A percentile compares a stretch with the other conserved stretches of the same genome.
phyloP scores from a whole-genome alignment of 1,140 invertebrate genomes.

The Hesperophylax magnus region DNA sequence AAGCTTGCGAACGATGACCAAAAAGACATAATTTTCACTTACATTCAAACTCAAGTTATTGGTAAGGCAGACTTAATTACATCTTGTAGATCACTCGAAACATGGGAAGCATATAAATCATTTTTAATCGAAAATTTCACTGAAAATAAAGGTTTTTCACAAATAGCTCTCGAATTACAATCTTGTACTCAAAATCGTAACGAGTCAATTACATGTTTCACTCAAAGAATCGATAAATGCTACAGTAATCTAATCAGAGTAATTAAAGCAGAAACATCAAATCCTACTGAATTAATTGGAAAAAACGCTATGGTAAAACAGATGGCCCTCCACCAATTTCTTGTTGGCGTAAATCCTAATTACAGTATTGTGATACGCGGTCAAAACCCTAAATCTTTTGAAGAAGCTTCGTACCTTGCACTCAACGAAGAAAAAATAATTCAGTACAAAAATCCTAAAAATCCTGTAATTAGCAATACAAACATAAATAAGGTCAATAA shows the following conservation, averaged over 20 bases:
- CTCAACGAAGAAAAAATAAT: slow-evolving; percentile 35
- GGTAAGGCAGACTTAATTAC: slow-evolving; percentile 19
- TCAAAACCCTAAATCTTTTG: background rate
- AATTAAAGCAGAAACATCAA: background rate
- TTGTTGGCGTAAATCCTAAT: background rate
- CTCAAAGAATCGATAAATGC: slow-evolving; percentile 11
- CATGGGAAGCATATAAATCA: background rate
- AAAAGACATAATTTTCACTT: background rate
- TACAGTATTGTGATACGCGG: background rate
- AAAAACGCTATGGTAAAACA: background rate
- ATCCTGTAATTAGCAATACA: background rate
- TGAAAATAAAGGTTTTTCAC: slow-evolving; percentile 1
- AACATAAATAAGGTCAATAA: slow-evolving; percentile 30
- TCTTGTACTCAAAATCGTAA: background rate
- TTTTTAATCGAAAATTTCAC: slow-evolving; percentile 1
- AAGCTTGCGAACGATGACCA: background rate
- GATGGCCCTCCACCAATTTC: background rate
- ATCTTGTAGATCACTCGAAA: background rate
- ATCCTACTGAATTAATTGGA: background rate
- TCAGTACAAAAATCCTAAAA: background rate
- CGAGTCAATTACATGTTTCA: background rate
- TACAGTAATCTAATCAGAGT: background rate
- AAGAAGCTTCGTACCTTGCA: background rate
- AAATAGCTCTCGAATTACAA: background rate
- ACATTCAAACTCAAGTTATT: slow-evolving; percentile 12